Evolutionary conservation across 2,113 vertebrate species (phyloP), one percentile per base, ranked within the genome.

Genomic region (Dasyprocta punctata): DNA sequence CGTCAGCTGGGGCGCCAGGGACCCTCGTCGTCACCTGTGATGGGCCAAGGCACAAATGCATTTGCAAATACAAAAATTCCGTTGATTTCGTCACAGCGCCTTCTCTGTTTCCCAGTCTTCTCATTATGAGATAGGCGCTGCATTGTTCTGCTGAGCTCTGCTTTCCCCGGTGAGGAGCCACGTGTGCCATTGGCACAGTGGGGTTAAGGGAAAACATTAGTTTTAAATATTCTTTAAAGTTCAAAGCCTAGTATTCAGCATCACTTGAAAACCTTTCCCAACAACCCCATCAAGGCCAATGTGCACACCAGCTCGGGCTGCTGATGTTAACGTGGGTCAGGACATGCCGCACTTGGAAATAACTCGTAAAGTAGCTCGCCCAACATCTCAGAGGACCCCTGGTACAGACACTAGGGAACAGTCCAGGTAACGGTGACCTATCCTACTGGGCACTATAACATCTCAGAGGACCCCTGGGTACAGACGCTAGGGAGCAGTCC

Each of bases 1-100:
- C 60, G 49, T 90, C 56, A 92, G 11, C 30, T 67, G 75, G 56
- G 47, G 83, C 60, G 52, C 77, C 12, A n/a, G 41, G 78, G 90
- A 86, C n/a, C 61, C 28, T 82, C 26, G 22, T 86, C 88, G 58
- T 96, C 65, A 95, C 67, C 54, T 36, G 38, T 89, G 49, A 65
- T 95, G n/a, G 63, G 88, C 11, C 22, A 92, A 73, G 28, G n/a
- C 84, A 88, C 87, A 95, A 92, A 90, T 44, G 56, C 60, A 92
- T 73, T 96, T 75, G 65, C 73, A 96, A 95, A 96, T 26, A 82
- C 90, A 65, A 93, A 97, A 91, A 96, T 95, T 11, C 61, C 1
- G 0, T 86, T 67, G 41, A 92, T 95, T 97, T 95, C 92, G 41
- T 85, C 71, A 52, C 14, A n/a, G n/a, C n/a, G 1, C 65, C 24